These are phyloP conservation scores for Diarsia dahlii DNA, from an alignment of 2,888 invertebrate species.

Conservation along the genomic window DNA sequence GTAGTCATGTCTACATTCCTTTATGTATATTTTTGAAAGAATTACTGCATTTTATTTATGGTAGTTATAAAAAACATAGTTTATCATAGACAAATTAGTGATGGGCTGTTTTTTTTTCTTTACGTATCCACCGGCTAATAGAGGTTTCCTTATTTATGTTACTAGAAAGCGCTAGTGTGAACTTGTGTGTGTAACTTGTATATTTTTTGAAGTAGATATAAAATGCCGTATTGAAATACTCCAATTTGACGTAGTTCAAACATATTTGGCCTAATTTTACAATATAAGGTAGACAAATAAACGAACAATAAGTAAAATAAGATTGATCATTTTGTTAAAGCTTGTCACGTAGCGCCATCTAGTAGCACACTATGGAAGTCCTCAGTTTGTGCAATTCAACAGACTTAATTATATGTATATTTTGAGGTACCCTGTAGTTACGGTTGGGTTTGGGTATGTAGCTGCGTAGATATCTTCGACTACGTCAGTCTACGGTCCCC, in stretches of 20 bases:
- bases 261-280: conserved; percentile 63
- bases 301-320: conserved; percentile 53
- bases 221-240: conserved; percentile 35
- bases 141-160: conserved; percentile 57
- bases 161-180: conserved; percentile 60
- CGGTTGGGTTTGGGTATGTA: conserved; percentile 77
- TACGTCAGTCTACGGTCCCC: conserved; percentile 67
- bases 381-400: conserved; percentile 69
- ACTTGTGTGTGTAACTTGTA: too few species aligned
- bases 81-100: conserved; percentile 82
- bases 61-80: conserved; percentile 73
- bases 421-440: conserved; percentile 77
- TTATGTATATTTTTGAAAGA: conserved; percentile 77
- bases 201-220: conserved; percentile 43
- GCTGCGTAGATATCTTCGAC: conserved; percentile 68
- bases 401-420: conserved; percentile 70
- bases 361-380: conserved; percentile 56
- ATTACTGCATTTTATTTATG: conserved; percentile 82
- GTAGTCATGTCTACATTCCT: conserved; percentile 81
- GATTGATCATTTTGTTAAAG: conserved; percentile 31
- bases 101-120: conserved; percentile 84
- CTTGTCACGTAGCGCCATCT: conserved; percentile 59
- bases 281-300: conserved; percentile 47
- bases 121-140: conserved; percentile 68
- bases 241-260: conserved; percentile 48